A percentile compares a stretch with the other conserved stretches of the same genome.
Evolutionary conservation across 2,888 invertebrate species (phyloP).

Genomic region (Rhopalosiphum nymphaeae): DNA sequence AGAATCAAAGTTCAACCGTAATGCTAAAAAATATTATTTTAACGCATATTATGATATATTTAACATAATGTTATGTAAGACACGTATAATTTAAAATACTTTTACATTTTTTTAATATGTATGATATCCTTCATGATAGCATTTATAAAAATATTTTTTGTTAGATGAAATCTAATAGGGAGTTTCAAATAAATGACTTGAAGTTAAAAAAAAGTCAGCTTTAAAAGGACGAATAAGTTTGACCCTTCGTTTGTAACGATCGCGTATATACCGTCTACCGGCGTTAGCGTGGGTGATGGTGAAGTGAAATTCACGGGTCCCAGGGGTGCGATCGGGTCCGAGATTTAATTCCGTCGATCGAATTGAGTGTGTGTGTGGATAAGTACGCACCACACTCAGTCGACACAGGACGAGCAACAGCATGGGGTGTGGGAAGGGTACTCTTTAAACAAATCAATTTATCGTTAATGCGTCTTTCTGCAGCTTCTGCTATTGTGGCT

Average conservation of each 20-base stretch:
- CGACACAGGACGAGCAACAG: not conserved
- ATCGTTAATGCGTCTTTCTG: conserved; percentile 63
- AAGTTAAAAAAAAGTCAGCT: conserved; percentile 25
- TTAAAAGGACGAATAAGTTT: conserved; percentile 22
- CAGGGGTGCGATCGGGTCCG: conserved; percentile 62
- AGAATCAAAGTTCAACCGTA: not conserved
- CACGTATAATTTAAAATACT: not conserved
- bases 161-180: not conserved
- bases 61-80: not conserved
- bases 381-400: conserved; percentile 15
- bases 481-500: conserved; percentile 49
- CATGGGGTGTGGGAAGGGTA: conserved; percentile 1
- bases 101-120: not conserved
- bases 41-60: not conserved
- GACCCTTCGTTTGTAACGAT: conserved; percentile 26
- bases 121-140: not conserved
- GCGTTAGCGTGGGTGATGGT: not conserved
- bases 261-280: not conserved
- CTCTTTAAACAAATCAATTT: conserved; percentile 65
- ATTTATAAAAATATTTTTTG: not conserved
- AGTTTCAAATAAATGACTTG: not conserved
- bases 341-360: conserved; percentile 63
- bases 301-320: conserved; percentile 27
- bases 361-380: conserved; percentile 46
- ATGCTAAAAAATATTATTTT: not conserved